These are phyloP conservation scores for Saturnia japonica DNA, from an alignment of 2,888 invertebrate genomes.

Conservation along the genomic window DNA sequence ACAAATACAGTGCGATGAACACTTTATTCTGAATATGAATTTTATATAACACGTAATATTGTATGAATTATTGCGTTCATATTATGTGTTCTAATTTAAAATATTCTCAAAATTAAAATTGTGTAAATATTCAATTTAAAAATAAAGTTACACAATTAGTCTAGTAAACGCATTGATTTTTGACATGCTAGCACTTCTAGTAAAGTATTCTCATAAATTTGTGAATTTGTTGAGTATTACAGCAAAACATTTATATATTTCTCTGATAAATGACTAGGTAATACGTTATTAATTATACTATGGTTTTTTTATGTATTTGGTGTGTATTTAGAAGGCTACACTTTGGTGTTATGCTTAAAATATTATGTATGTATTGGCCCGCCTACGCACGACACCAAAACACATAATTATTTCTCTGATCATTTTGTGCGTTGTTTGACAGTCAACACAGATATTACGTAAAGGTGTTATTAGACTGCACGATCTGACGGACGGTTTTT, in stretches of 20 bases:
- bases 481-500: too few species aligned
- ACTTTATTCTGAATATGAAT: conserved; percentile 11
- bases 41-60: conserved; percentile 11
- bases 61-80: conserved; percentile 10
- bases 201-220: neutral
- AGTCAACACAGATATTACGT: conserved; percentile 41
- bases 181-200: neutral
- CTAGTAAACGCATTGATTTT: conserved; percentile 5
- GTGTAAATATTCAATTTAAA: neutral
- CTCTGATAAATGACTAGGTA: conserved; percentile 13
- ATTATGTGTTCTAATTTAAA: conserved; percentile 8
- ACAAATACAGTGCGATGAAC: conserved; percentile 16
- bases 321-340: conserved; percentile 58
- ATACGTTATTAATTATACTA: conserved; percentile 4
- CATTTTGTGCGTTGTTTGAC: conserved; percentile 70
- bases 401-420: conserved; percentile 40
- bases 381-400: conserved; percentile 65
- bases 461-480: too few species aligned
- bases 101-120: neutral
- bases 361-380: conserved; percentile 42
- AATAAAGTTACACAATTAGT: neutral
- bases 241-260: conserved; percentile 15
- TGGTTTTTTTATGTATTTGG: conserved; percentile 17
- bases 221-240: neutral
- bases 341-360: conserved; percentile 76